phyloP scores from a whole-genome alignment of 2,888 invertebrate genomes.

The Hartigia nigra region DNA sequence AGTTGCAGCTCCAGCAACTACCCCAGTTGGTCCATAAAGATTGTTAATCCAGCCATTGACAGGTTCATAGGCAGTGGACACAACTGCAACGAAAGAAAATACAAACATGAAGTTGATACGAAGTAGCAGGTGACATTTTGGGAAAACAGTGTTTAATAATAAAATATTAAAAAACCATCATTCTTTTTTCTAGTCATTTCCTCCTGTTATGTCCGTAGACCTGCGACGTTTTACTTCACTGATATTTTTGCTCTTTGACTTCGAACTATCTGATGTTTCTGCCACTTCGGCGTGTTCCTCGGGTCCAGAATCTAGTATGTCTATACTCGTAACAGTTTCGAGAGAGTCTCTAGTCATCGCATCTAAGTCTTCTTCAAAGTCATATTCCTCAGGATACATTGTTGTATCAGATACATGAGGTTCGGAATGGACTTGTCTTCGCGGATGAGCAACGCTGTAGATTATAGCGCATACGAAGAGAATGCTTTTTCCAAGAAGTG shows the following conservation, averaged over 20 bases:
- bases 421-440: constrained; percentile 13
- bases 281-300: background rate
- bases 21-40: constrained; percentile 80
- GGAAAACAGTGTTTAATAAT: background rate
- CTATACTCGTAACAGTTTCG: constrained; percentile 37
- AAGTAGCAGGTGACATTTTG: background rate
- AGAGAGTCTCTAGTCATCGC: constrained; percentile 44
- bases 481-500: constrained; percentile 34
- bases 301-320: background rate
- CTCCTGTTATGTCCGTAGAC: background rate
- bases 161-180: background rate
- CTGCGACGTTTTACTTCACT: background rate
- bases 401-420: constrained; percentile 37
- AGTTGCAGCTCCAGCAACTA: constrained; percentile 72
- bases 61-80: constrained; percentile 72
- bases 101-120: background rate
- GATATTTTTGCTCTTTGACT: background rate
- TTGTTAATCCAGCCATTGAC: constrained; percentile 82
- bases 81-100: constrained; percentile 66
- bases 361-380: constrained; percentile 45
- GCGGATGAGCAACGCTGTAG: constrained; percentile 34
- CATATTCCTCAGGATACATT: constrained; percentile 47
- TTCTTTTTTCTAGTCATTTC: background rate
- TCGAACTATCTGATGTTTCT: background rate
- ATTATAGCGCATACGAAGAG: constrained; percentile 38